phyloP scores from a whole-genome alignment of 2,113 vertebrate genomes.

The Muntiacus reevesi region DNA sequence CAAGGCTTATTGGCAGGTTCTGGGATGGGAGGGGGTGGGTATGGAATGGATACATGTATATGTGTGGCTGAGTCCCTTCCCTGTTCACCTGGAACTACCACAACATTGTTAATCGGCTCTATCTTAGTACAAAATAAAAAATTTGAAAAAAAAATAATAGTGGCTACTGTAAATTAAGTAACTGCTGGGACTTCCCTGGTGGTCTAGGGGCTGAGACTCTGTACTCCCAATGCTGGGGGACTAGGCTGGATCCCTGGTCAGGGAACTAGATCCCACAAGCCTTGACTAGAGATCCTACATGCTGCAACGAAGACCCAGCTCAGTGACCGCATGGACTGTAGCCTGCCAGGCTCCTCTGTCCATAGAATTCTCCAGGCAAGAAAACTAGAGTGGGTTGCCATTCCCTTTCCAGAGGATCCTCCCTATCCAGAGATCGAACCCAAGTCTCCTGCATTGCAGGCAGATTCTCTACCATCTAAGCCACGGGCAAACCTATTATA shows the following conservation, averaged over 20 bases:
- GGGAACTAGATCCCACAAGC: not conserved
- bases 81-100: not conserved
- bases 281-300: not conserved
- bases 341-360: not conserved
- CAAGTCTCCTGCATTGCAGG: not conserved
- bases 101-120: not conserved
- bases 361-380: not conserved
- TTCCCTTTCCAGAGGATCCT: not conserved
- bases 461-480: not conserved
- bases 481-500: not conserved
- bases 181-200: not conserved
- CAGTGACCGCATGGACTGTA: not conserved
- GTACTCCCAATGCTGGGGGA: not conserved
- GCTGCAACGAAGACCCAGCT: not conserved
- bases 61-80: not conserved
- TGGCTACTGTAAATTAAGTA: not conserved
- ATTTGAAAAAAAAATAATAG: not conserved
- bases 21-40: not conserved
- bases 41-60: not conserved
- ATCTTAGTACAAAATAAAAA: not conserved
- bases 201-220: not conserved
- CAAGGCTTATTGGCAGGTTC: not conserved
- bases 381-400: not conserved
- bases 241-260: not conserved
- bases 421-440: not conserved